Conservation (phyloP, 2,888 invertebrate genomes). For the Serripes groenlandicus region DNA sequence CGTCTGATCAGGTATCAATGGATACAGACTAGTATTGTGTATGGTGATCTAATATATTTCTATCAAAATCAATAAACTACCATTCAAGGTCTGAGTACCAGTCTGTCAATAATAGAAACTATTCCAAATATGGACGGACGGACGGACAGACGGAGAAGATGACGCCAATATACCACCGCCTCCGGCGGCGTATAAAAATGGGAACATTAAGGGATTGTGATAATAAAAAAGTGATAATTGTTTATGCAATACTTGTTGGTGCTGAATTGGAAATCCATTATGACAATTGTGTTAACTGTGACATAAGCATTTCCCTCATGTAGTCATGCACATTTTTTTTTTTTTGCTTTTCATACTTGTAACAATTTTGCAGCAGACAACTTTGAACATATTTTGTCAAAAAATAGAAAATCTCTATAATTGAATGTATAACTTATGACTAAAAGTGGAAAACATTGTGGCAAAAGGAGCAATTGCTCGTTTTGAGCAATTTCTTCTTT, state of each 20-base stretch:
- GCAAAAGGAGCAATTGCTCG: neutral
- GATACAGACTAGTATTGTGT: neutral
- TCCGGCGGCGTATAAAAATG: neutral
- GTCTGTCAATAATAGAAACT: neutral
- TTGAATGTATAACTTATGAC: neutral
- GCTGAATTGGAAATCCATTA: too few species aligned
- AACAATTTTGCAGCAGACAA: neutral
- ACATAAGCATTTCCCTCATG: too few species aligned
- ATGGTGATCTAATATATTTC: neutral
- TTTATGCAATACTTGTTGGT: too few species aligned
- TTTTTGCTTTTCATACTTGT: neutral
- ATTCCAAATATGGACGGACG: neutral
- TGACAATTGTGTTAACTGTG: too few species aligned
- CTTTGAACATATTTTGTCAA: neutral
- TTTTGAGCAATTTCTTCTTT: neutral
- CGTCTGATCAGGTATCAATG: conserved; percentile 2
- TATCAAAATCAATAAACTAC: conserved; percentile 11
- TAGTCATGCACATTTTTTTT: neutral
- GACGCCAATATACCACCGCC: too few species aligned
- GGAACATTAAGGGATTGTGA: neutral
- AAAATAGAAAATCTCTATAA: neutral
- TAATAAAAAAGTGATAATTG: neutral
- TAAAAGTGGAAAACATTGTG: neutral
- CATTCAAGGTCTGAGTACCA: neutral
- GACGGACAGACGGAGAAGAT: too few species aligned